These are phyloP conservation scores for Leptodirus hochenwartii DNA, from an alignment of 2,888 invertebrate species.

Conservation along the genomic window DNA sequence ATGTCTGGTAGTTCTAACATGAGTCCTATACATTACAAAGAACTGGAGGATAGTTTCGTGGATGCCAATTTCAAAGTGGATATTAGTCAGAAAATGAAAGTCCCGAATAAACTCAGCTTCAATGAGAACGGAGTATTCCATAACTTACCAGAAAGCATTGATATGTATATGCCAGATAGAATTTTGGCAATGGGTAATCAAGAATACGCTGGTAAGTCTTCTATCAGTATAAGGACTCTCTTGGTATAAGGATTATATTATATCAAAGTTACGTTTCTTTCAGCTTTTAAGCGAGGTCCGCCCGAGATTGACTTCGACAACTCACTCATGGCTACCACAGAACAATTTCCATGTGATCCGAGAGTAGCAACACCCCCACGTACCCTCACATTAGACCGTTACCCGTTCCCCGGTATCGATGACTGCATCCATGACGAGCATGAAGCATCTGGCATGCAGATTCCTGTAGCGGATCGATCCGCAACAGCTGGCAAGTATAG, in stretches of 20 bases:
- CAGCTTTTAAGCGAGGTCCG: slow-evolving; percentile 37
- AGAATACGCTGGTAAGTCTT: slow-evolving; percentile 31
- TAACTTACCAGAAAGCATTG: slow-evolving; percentile 53
- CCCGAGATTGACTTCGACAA: slow-evolving; percentile 78
- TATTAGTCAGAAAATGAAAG: slow-evolving; percentile 65
- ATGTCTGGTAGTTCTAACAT: too few relatives aligned
- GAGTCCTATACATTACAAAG: slow-evolving; percentile 43
- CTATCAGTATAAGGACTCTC: not conserved
- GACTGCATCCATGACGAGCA: slow-evolving; percentile 25
- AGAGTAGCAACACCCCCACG: slow-evolving; percentile 81
- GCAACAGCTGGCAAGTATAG: slow-evolving; percentile 19
- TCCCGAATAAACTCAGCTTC: slow-evolving; percentile 62
- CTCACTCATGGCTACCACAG: slow-evolving; percentile 51
- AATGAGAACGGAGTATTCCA: slow-evolving; percentile 44
- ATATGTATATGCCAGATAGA: slow-evolving; percentile 87
- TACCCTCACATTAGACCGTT: slow-evolving; percentile 69
- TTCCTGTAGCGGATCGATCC: slow-evolving; percentile 18
- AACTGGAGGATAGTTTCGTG: slow-evolving; percentile 41
- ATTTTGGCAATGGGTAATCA: slow-evolving; percentile 75
- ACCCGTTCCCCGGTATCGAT: slow-evolving; percentile 54
- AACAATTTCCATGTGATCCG: slow-evolving; percentile 48
- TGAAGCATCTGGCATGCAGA: too few relatives aligned
- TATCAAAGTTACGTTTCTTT: not conserved
- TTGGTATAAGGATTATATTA: too few relatives aligned
- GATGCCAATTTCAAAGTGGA: slow-evolving; percentile 52